phyloP scores from a whole-genome alignment of 1,140 invertebrate genomes.

The Drosophila sp. region DNA sequence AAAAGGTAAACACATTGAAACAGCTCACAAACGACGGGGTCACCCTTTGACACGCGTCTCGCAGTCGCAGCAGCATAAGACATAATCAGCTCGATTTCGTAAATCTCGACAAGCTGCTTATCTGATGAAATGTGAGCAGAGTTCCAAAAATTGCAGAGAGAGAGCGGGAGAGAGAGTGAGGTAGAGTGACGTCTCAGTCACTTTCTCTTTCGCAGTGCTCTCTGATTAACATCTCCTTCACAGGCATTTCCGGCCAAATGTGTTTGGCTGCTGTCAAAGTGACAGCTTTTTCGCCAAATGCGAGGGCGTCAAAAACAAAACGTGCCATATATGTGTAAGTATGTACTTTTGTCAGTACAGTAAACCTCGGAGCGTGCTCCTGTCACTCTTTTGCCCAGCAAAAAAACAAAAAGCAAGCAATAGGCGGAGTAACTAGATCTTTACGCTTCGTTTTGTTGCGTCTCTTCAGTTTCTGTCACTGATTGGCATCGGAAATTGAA shows the following conservation, averaged over 20 bases:
- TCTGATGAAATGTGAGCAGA: constrained; percentile 78
- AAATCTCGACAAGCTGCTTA: constrained; percentile 82
- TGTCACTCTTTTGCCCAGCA: constrained; percentile 41
- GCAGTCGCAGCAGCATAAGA: constrained; percentile 42
- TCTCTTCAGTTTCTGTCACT: constrained; percentile 23
- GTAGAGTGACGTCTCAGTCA: constrained; percentile 15
- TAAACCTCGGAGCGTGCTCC: constrained; percentile 63
- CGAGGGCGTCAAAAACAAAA: constrained; percentile 43
- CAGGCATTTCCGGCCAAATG: constrained; percentile 49
- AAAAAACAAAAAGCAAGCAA: no score
- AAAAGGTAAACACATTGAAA: constrained; percentile 70
- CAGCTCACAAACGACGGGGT: constrained; percentile 16
- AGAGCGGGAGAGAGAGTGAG: no score
- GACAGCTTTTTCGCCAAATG: constrained; percentile 54
- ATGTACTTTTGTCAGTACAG: constrained; percentile 56
- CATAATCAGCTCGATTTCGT: constrained; percentile 81
- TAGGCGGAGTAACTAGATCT: constrained; percentile 23
- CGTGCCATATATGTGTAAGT: constrained; percentile 27
- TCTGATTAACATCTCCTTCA: constrained; percentile 71
- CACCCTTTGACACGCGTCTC: constrained; percentile 69
- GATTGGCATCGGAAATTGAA: constrained; percentile 77
- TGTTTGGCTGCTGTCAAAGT: constrained; percentile 54
- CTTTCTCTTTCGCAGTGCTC: constrained; percentile 20
- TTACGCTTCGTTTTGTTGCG: background rate
- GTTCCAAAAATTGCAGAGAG: constrained; percentile 46